phyloP scores from a whole-genome alignment of 2,888 invertebrate genomes.

The Eupithecia vulgata region DNA sequence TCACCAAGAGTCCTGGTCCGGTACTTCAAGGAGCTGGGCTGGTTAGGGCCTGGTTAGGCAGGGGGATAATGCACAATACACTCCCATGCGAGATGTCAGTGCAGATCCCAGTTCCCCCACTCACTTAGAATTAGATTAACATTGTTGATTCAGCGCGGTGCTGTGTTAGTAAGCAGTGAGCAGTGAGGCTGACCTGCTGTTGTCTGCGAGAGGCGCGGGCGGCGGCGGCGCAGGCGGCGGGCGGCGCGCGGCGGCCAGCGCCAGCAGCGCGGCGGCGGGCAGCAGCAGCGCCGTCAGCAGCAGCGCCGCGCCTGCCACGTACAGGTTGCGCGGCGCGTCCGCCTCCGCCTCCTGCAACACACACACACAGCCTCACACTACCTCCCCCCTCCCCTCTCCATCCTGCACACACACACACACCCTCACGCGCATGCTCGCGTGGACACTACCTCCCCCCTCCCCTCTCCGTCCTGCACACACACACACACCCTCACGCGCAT shows the following conservation, averaged over 20 bases:
- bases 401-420: constrained; percentile 34
- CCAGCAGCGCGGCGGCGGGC: constrained; percentile 50
- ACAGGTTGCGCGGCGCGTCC: constrained; percentile 61
- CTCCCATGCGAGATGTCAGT: no score
- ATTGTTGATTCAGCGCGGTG: no score
- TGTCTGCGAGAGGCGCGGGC: constrained; percentile 39
- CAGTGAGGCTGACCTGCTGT: constrained; percentile 27
- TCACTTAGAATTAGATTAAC: no score
- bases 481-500: not conserved
- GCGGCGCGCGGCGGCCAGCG: constrained; percentile 48
- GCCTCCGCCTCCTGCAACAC: constrained; percentile 59
- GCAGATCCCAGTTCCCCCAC: no score
- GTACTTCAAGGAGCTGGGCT: no score
- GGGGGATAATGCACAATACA: no score
- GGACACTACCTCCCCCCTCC: no score
- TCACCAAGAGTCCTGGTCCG: no score
- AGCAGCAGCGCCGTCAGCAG: constrained; percentile 55
- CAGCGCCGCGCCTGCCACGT: constrained; percentile 51
- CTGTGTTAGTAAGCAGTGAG: no score
- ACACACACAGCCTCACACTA: not conserved
- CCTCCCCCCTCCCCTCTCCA: no score
- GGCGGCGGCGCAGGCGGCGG: constrained; percentile 37
- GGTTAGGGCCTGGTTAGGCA: no score
- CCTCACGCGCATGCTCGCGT: not conserved
- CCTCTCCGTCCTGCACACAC: constrained; percentile 34